Percentiles rank a stretch among this genome's conserved stretches.
phyloP scores from a whole-genome alignment of 2,113 vertebrate genomes.

The Pomatostomus ruficeps region DNA sequence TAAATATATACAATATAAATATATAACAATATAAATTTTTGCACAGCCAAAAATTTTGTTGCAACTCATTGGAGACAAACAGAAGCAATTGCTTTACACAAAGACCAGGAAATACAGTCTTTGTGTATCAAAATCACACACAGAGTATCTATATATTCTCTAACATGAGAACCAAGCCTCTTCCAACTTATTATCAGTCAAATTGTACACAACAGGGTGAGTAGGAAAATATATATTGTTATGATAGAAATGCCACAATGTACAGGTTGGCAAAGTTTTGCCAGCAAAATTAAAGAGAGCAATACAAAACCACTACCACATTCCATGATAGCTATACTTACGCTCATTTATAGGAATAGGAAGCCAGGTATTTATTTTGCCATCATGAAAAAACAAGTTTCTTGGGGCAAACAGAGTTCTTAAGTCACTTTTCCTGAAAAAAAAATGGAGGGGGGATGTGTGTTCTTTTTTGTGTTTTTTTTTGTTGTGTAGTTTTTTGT shows the following conservation, averaged over 20 bases:
- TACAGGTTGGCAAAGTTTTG: not conserved
- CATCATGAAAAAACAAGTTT: not conserved
- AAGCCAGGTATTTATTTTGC: not conserved
- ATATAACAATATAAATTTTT: too few relatives aligned
- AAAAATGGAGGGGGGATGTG: accelerated
- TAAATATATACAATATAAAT: too few relatives aligned
- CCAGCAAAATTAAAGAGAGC: not conserved
- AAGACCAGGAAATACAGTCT: not conserved
- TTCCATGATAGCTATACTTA: not conserved
- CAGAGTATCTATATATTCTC: not conserved
- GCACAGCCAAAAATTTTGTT: not conserved
- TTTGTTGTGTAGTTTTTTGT: not conserved
- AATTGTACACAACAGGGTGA: not conserved
- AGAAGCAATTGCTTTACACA: not conserved
- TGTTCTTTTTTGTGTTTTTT: not conserved
- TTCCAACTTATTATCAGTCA: not conserved
- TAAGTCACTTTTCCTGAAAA: not conserved
- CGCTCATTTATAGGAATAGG: not conserved
- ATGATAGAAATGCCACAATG: not conserved
- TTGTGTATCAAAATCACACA: not conserved
- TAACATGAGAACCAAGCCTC: not conserved
- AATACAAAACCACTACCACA: not conserved
- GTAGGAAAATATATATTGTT: not conserved
- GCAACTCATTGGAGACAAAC: not conserved
- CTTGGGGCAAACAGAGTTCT: not conserved